Evolutionary conservation across 2,113 vertebrate genomes (phyloP).

Genomic region (Brachirus orientalis): DNA sequence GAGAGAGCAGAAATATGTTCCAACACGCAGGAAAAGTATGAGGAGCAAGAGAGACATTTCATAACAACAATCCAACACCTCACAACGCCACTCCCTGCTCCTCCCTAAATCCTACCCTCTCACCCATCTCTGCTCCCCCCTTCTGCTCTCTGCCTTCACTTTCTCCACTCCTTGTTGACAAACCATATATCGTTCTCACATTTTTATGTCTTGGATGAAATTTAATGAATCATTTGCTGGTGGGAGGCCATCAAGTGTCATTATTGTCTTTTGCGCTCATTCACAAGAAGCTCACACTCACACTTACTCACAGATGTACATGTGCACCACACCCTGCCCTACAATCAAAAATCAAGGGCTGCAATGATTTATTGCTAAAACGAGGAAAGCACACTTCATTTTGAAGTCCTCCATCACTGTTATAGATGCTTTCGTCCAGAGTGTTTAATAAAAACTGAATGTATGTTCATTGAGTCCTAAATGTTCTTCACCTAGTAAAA

Average conservation of each 20-base stretch:
- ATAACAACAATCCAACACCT: constrained; percentile 41
- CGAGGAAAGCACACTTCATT: background rate
- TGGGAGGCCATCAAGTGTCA: background rate
- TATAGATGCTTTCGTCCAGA: background rate
- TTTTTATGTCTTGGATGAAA: background rate
- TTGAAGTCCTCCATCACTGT: background rate
- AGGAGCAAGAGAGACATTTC: constrained; percentile 31
- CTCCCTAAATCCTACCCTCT: constrained; percentile 42
- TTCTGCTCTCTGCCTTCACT: constrained; percentile 6
- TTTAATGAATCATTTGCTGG: background rate
- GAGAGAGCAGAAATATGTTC: constrained; percentile 53
- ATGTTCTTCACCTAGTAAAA: background rate
- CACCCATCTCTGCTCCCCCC: constrained; percentile 4
- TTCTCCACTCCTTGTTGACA: constrained; percentile 3
- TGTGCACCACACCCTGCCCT: constrained; percentile 5
- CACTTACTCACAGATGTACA: constrained; percentile 1
- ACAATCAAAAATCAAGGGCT: background rate
- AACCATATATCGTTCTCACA: background rate
- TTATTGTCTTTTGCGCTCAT: constrained; percentile 15
- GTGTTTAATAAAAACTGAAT: background rate
- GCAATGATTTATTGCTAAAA: background rate
- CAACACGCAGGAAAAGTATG: constrained; percentile 60
- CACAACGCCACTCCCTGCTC: constrained; percentile 65
- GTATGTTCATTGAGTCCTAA: background rate
- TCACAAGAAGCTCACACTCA: constrained; percentile 20